Base-by-base conservation (phyloP, 2,797 vertebrate genomes). In the Xenops minutus region DNA sequence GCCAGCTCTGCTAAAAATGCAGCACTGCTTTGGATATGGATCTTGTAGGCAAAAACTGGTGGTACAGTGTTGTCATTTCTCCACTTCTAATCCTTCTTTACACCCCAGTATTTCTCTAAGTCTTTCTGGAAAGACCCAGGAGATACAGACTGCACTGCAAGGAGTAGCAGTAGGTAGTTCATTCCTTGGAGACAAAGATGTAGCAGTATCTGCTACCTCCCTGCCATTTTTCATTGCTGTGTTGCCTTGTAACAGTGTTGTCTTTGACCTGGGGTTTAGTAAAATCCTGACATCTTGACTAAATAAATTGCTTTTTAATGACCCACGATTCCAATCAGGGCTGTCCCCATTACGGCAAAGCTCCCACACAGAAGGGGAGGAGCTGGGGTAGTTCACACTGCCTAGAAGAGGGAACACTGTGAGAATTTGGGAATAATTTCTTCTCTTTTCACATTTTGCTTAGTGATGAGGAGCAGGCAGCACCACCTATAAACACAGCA, bases 221-320 rank as follows among this genome's bases (percentile, higher is more conserved):
- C 22, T 39, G 29, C 32, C 41, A 8, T 23, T 87, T 62, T 52
- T 66, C 58, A 13, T 54, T 51, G 66, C 71, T 6, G 1, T 12
- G 18, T 44, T 22, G 1, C 48, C 36, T 29, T 0, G 0, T 16
- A 36, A 54, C 20, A 5, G 8, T 12, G 30, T 36, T 73, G 58
- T 52, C 41, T 56, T 91, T 64, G 64, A 63, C n/a, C 61, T 39
- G 49, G 21, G 27, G 12, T 80, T 88, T 63, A 56, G 41, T 23
- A 36, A 62, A 89, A 78, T 41, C 67, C 59, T 41, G 55, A 88
- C 41, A 34, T 51, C 41, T 58, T 54, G 44, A 72, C 54, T 72
- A 78, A 86, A 71, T 72, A 49, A 80, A 78, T 61, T 32, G 36
- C 22, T 73, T 12, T 92, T 72, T 81, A 81, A 64, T 62, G 76